Evolutionary conservation across 2,797 vertebrate genomes (phyloP).

Genomic region (Alca torda): DNA sequence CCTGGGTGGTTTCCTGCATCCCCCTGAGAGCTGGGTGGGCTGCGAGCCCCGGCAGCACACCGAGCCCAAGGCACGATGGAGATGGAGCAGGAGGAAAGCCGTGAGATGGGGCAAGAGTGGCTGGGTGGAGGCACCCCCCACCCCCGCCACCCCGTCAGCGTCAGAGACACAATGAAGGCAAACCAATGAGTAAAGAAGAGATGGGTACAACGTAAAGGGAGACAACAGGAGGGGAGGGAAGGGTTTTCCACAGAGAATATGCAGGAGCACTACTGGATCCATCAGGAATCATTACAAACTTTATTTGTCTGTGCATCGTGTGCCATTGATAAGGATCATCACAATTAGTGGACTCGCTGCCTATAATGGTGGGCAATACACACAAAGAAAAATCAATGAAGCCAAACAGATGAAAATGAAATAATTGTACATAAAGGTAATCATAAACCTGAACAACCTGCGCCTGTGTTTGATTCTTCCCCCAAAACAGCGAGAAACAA

Average conservation of each 20-base stretch:
- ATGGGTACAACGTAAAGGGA: not conserved
- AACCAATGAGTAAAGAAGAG: not conserved
- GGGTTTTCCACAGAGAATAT: conserved; percentile 69
- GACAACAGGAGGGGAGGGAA: conserved; percentile 52
- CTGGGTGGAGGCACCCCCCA: not conserved
- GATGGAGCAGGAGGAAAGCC: not conserved
- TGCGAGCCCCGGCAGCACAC: not conserved
- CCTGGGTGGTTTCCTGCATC: not conserved
- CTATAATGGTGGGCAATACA: conserved; percentile 88
- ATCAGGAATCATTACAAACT: conserved; percentile 93
- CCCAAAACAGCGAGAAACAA: conserved; percentile 37
- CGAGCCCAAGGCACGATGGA: not conserved
- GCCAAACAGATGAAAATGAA: conserved; percentile 76
- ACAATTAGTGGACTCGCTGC: conserved; percentile 89
- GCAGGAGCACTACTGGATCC: conserved; percentile 75
- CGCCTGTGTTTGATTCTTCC: conserved; percentile 43
- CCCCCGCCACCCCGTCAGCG: not conserved
- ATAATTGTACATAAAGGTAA: conserved; percentile 70
- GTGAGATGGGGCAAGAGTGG: not conserved
- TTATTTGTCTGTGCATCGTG: conserved; percentile 94
- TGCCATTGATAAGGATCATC: conserved; percentile 90
- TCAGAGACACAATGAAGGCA: not conserved
- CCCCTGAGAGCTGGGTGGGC: not conserved
- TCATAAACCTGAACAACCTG: conserved; percentile 66
- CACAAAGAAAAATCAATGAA: conserved; percentile 73